phyloP scores from a whole-genome alignment of 2,797 vertebrate species.

The Cryptoprocta ferox region DNA sequence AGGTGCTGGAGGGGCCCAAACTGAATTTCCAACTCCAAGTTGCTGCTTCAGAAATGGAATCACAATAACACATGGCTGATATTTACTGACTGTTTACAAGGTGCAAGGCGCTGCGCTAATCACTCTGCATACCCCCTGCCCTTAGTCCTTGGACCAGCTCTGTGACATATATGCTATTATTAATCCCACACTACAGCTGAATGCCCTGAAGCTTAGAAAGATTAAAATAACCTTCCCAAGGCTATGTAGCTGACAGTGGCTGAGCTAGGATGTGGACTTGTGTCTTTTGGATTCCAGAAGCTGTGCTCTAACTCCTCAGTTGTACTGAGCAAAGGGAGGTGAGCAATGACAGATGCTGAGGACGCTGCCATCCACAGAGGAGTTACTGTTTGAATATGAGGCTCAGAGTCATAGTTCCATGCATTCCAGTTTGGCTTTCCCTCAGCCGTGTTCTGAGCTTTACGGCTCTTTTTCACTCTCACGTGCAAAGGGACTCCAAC shows the following conservation, averaged over 20 bases:
- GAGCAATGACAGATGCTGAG: neutral
- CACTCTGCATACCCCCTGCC: neutral
- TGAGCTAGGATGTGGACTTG: neutral
- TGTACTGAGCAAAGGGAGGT: neutral
- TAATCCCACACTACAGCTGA: neutral
- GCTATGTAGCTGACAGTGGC: neutral
- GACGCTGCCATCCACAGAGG: neutral
- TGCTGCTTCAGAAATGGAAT: neutral
- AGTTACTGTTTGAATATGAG: neutral
- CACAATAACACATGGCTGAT: rapidly evolving
- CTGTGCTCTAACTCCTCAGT: neutral
- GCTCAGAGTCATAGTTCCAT: too few relatives aligned
- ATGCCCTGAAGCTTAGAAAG: neutral
- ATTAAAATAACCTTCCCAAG: neutral
- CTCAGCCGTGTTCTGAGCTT: neutral
- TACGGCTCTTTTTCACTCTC: neutral
- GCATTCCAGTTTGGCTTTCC: neutral
- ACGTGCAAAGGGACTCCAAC: slow-evolving; percentile 6
- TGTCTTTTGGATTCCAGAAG: neutral
- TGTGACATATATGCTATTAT: neutral
- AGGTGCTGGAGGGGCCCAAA: neutral
- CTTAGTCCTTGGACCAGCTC: neutral
- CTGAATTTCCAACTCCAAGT: neutral
- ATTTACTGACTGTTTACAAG: neutral
- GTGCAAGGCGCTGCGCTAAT: neutral